A percentile compares a stretch with the other conserved stretches of the same genome.
Evolutionary conservation across 1,140 invertebrate species (phyloP).

Genomic region (Lanistes nyassanus): DNA sequence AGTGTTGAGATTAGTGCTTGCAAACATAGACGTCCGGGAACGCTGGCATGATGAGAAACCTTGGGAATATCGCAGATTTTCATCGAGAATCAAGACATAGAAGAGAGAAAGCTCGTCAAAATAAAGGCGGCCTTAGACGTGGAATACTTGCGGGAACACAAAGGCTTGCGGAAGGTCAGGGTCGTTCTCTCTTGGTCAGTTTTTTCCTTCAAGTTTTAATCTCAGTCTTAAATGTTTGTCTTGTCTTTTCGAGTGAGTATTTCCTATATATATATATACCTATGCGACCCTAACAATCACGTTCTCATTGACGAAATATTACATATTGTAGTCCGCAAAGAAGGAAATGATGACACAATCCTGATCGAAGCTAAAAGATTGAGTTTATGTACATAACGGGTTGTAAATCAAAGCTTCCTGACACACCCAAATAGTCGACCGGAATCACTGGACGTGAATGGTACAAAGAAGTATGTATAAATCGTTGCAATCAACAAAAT

Average conservation of each 20-base stretch:
- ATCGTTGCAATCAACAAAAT: too few relatives aligned
- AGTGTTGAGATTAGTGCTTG: too few relatives aligned
- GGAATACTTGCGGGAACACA: background rate
- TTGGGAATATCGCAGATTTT: too few relatives aligned
- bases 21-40: too few relatives aligned
- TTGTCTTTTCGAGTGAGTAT: background rate
- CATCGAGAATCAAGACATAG: conserved; percentile 20
- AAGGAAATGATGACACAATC: too few relatives aligned
- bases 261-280: background rate
- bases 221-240: background rate
- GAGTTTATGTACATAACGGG: too few relatives aligned
- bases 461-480: too few relatives aligned
- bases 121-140: background rate
- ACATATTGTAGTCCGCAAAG: background rate
- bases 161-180: conserved; percentile 6
- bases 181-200: background rate
- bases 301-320: background rate
- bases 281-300: background rate
- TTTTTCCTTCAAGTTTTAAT: background rate
- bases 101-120: conserved; percentile 17
- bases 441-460: too few relatives aligned
- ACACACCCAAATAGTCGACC: too few relatives aligned
- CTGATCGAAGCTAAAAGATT: too few relatives aligned
- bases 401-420: too few relatives aligned
- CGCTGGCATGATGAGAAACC: too few relatives aligned